These are phyloP conservation scores for Pampusana beccarii DNA, from an alignment of 2,113 vertebrate genomes.

Conservation along the genomic window DNA sequence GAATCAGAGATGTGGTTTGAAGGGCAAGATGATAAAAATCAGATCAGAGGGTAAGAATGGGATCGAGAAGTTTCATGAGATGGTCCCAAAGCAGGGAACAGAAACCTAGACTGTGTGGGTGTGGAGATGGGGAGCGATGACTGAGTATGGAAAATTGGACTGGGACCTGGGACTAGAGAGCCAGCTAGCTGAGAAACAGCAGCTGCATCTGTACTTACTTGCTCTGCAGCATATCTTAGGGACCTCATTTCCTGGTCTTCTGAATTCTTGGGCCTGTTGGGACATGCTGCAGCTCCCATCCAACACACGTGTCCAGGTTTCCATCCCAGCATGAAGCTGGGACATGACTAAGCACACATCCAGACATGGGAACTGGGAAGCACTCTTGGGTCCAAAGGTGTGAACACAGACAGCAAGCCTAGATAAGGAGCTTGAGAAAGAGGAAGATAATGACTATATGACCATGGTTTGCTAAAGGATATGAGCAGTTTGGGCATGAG, in stretches of 20 bases:
- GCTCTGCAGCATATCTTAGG: constrained; percentile 50
- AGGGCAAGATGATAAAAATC: background rate
- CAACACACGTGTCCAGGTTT: constrained; percentile 19
- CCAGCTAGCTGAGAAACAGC: constrained; percentile 14
- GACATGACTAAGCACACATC: constrained; percentile 33
- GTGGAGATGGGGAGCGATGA: background rate
- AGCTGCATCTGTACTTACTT: constrained; percentile 43
- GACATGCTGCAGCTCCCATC: background rate
- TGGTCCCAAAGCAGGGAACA: background rate
- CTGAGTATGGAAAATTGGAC: constrained; percentile 47
- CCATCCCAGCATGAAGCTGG: background rate
- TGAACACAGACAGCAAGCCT: background rate
- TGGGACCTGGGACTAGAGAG: background rate
- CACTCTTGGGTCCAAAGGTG: background rate
- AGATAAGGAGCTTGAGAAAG: constrained; percentile 36
- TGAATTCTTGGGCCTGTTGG: background rate
- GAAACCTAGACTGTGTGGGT: constrained; percentile 14
- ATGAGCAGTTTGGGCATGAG: background rate
- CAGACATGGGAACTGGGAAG: constrained; percentile 17
- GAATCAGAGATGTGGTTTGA: background rate
- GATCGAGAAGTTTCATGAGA: background rate
- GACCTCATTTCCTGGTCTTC: constrained; percentile 50
- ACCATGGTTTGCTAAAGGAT: background rate
- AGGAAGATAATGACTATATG: background rate
- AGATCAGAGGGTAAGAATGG: background rate